Conservation (phyloP, 2,888 invertebrate species). For the Drosophila multiciliata region DNA sequence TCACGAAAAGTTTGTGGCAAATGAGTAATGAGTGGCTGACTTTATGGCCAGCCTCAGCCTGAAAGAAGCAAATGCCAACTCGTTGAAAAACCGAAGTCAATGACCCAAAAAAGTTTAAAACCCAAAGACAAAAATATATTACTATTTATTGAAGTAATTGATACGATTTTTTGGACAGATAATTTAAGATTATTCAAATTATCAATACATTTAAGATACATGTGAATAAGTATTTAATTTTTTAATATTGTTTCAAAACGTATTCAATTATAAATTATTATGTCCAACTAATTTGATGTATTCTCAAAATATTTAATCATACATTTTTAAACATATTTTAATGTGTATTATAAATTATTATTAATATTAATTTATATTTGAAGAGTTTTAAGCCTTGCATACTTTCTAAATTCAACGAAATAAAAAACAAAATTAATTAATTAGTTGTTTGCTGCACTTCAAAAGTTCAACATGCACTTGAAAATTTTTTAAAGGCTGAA, state of each 20-base stretch:
- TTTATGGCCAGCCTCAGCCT: slow-evolving; percentile 44
- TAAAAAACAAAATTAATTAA: slow-evolving; percentile 35
- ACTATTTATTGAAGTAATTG: background rate
- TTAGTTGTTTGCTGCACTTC: slow-evolving; percentile 54
- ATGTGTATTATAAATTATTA: background rate
- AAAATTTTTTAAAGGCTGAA: slow-evolving; percentile 52
- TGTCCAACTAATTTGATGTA: background rate
- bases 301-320: background rate
- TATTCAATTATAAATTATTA: background rate
- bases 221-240: background rate
- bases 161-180: too few relatives aligned
- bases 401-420: background rate
- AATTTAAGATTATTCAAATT: background rate
- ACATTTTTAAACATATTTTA: background rate
- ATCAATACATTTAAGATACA: too few relatives aligned
- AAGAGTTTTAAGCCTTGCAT: background rate
- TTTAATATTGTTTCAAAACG: background rate
- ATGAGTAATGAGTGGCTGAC: slow-evolving; percentile 78
- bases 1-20: slow-evolving; percentile 74
- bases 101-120: slow-evolving; percentile 25
- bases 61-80: slow-evolving; percentile 19
- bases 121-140: background rate
- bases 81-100: slow-evolving; percentile 14
- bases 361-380: background rate
- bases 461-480: slow-evolving; percentile 58